A percentile compares a stretch with the other conserved stretches of the same genome.
Conservation (phyloP, 2,797 vertebrate genomes). For the Rhyacichthys aspro region DNA sequence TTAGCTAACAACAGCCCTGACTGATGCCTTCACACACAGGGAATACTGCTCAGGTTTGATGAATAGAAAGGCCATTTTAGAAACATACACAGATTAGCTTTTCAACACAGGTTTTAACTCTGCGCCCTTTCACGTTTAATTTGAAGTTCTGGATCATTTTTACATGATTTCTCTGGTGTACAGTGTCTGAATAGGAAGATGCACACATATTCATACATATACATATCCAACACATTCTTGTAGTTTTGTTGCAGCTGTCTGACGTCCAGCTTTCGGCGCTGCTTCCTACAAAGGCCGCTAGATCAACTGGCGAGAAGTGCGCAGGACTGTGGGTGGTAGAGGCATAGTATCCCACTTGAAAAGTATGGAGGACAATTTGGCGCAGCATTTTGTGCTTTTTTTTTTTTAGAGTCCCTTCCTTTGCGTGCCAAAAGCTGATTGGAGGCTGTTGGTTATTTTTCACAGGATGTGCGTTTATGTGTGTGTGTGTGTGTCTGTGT, state of each 20-base stretch:
- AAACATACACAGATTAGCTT: neutral
- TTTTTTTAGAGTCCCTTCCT: conserved; percentile 82
- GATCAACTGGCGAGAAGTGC: conserved; percentile 68
- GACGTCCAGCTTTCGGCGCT: conserved; percentile 61
- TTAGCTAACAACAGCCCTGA: conserved; percentile 34
- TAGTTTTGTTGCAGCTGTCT: conserved; percentile 42
- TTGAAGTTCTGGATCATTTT: neutral
- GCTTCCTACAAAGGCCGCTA: conserved; percentile 63
- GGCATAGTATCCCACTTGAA: conserved; percentile 78
- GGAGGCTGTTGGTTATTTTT: conserved; percentile 99
- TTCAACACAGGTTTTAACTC: neutral
- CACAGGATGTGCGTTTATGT: conserved; percentile 86
- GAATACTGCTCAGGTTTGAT: conserved; percentile 32
- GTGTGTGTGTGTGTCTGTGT: no score
- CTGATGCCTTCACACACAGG: conserved; percentile 27
- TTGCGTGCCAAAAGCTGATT: conserved; percentile 97
- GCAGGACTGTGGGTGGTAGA: conserved; percentile 67
- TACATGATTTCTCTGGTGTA: conserved; percentile 35
- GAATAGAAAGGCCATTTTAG: conserved; percentile 11
- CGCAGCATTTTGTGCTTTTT: conserved; percentile 88
- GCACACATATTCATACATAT: conserved; percentile 17
- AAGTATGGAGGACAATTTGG: conserved; percentile 98
- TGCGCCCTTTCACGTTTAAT: neutral
- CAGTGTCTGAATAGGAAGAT: conserved; percentile 53
- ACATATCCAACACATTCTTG: conserved; percentile 30